phyloP scores from a whole-genome alignment of 2,888 invertebrate species.

The Ctenicera cuprea region DNA sequence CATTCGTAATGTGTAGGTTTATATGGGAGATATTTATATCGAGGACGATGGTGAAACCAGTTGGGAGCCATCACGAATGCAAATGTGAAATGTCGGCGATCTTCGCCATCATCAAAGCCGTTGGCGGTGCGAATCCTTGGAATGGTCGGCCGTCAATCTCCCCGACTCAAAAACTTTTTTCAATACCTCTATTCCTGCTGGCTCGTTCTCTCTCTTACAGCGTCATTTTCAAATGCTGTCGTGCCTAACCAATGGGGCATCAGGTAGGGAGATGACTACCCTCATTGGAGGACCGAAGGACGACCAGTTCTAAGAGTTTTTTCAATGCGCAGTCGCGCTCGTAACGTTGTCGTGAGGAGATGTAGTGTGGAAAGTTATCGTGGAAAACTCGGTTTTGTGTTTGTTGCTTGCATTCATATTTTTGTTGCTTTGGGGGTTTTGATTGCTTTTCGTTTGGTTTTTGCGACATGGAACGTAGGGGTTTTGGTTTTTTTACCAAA shows the following conservation, averaged over 20 bases:
- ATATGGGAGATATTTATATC: slow-evolving; percentile 29
- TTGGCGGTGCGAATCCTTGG: slow-evolving; percentile 57
- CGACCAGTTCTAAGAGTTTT: slow-evolving; percentile 64
- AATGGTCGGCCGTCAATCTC: slow-evolving; percentile 68
- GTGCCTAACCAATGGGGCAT: slow-evolving; percentile 66
- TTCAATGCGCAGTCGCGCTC: slow-evolving; percentile 62
- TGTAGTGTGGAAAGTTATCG: slow-evolving; percentile 56
- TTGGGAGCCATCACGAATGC: slow-evolving; percentile 54
- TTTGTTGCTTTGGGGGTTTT: slow-evolving; percentile 42
- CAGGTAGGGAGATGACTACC: slow-evolving; percentile 64
- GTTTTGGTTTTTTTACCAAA: slow-evolving; percentile 88
- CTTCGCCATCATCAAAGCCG: slow-evolving; percentile 52
- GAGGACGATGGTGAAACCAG: slow-evolving; percentile 43
- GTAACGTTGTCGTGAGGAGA: slow-evolving; percentile 53
- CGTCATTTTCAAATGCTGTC: slow-evolving; percentile 56
- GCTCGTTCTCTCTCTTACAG: slow-evolving; percentile 49
- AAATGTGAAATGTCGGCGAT: slow-evolving; percentile 53
- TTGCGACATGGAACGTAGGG: slow-evolving; percentile 79
- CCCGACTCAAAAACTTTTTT: slow-evolving; percentile 61
- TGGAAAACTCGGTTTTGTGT: slow-evolving; percentile 54
- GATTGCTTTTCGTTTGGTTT: slow-evolving; percentile 34
- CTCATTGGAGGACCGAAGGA: slow-evolving; percentile 68
- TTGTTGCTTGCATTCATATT: slow-evolving; percentile 54
- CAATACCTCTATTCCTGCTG: slow-evolving; percentile 43
- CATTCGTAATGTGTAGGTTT: slow-evolving; percentile 1